Base-by-base conservation (phyloP, 2,888 invertebrate species). In the Biston betularia region DNA sequence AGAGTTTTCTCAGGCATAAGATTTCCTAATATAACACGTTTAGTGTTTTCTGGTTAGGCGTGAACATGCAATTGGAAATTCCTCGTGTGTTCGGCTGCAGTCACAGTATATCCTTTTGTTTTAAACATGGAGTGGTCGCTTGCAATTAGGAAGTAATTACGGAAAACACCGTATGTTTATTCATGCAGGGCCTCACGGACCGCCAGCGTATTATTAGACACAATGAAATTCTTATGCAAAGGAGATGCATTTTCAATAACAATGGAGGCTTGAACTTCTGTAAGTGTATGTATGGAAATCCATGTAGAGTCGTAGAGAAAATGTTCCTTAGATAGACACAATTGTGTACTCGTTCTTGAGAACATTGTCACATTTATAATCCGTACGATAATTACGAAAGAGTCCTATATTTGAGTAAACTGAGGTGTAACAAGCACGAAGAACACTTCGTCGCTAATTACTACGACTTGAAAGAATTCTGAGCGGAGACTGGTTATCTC, bases 101-200 rank as follows among this genome's bases (percentile, higher is more conserved):
- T 60, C 35, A 38, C 52, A 45, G 54, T 35, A 24, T 65, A 59
- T 50, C 46, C 63, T 54, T 63, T 55, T 63, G 63, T 65, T 69
- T 65, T 45, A 69, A 69, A 62, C 65, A 65, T 65, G 58, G 14
- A 55, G 50, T 54, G 50, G 14, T 14, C 12, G 52, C 42, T 40
- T 50, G 63, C 63, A 69, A 69, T 69, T 69, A 65, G 69, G 69
- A 69, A 69, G 69, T 56, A 52, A 65, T 65, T 65, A 59, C 48
- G n/a, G 48, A 65, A 62, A 54, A 60, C 65, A 53, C 33, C n/a
- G 12, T 14, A 63, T 63, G 69, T 65, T 60, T 65, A 69, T 69
- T 65, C 63, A 69, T 59, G 63, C 54, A 11, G 42, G 14, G 48
- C 35, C 45, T 45, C 42, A 12, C 48, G 48, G 68, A 62, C 68